Conservation (phyloP, 2,797 vertebrate genomes). For the Neosilurus hyrtlii region DNA sequence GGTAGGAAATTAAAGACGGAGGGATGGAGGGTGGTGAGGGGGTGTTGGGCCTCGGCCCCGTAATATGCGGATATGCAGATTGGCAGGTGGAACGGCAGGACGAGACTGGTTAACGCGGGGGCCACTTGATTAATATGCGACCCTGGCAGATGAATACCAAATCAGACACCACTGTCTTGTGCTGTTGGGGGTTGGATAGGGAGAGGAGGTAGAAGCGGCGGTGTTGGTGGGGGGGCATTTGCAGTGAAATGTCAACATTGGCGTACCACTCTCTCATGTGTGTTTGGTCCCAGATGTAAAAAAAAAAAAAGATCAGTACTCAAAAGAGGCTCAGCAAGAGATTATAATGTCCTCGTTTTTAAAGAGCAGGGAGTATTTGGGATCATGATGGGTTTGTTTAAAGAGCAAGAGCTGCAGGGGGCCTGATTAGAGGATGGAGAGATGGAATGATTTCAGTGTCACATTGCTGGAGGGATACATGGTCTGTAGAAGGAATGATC, state of each 20-base stretch:
- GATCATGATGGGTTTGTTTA: conserved; percentile 50
- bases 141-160: conserved; percentile 79
- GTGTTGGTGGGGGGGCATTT: conserved; percentile 48
- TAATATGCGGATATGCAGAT: conserved; percentile 86
- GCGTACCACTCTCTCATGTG: conserved; percentile 54
- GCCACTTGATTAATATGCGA: conserved; percentile 85
- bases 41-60: conserved; percentile 65
- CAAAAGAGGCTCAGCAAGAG: conserved; percentile 38
- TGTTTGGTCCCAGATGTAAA: conserved; percentile 42
- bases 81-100: conserved; percentile 57
- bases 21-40: conserved; percentile 34
- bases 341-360: conserved; percentile 47
- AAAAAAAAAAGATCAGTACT: conserved; percentile 46
- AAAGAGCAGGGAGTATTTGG: conserved; percentile 32
- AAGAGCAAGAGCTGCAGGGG: conserved; percentile 27
- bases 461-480: conserved; percentile 1
- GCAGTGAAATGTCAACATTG: conserved; percentile 76
- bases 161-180: conserved; percentile 79
- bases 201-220: neutral
- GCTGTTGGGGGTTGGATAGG: conserved; percentile 43
- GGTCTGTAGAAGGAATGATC: neutral
- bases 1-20: conserved; percentile 91
- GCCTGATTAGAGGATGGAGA: conserved; percentile 18
- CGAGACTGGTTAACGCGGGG: conserved; percentile 73
- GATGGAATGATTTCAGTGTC: conserved; percentile 13